Conservation (phyloP, 2,888 invertebrate genomes). For the Erebia aethiops region DNA sequence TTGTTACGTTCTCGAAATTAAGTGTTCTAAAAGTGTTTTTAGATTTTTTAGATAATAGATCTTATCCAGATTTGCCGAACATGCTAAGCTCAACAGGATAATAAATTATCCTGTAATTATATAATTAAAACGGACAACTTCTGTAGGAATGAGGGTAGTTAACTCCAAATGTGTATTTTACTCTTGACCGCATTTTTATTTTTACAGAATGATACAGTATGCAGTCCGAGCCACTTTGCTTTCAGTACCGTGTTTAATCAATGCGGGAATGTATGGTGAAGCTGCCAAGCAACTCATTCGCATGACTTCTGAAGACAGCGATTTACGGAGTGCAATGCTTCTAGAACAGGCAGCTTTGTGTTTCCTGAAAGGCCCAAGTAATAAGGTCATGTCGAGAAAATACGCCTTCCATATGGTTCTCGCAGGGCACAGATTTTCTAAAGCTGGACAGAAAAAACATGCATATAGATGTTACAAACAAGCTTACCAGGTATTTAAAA, state of each 20-base stretch:
- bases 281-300: slow-evolving; percentile 97
- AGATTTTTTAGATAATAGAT: no score
- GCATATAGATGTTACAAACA: slow-evolving; percentile 95
- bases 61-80: no score
- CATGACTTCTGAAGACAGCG: slow-evolving; percentile 99
- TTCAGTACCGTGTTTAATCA: slow-evolving; percentile 93
- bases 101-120: no score
- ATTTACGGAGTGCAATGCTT: slow-evolving; percentile 95
- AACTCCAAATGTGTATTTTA: not conserved
- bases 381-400: slow-evolving; percentile 91
- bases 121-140: no score
- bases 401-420: slow-evolving; percentile 98
- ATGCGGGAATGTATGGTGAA: slow-evolving; percentile 90
- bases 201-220: slow-evolving; percentile 91
- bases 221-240: slow-evolving; percentile 96
- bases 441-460: slow-evolving; percentile 95
- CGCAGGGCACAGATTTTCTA: slow-evolving; percentile 97
- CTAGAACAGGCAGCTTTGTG: slow-evolving; percentile 98
- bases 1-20: no score
- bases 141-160: not conserved
- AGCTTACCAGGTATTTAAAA: slow-evolving; percentile 89
- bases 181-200: no score
- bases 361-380: slow-evolving; percentile 86
- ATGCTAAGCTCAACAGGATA: no score
- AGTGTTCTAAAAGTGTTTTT: no score